These are phyloP conservation scores for Ianthella basta DNA, from an alignment of 37 sponge, comb jelly and placozoan genomes.

Conservation along the genomic window DNA sequence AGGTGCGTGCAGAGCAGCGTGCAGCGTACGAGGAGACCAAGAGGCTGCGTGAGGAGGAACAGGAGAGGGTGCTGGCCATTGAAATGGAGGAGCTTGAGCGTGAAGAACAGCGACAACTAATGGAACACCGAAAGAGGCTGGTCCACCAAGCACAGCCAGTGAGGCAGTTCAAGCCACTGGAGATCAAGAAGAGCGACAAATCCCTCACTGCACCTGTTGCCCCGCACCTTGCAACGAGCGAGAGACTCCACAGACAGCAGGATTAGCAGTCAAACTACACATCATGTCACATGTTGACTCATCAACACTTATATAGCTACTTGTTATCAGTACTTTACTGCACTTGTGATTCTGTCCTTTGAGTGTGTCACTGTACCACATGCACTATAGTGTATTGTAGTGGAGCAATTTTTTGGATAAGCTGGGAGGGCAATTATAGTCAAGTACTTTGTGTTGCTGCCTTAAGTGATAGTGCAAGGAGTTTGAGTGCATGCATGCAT, in stretches of 20 bases:
- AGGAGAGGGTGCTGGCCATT: neutral
- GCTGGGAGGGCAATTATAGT: too few species aligned
- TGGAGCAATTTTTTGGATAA: too few species aligned
- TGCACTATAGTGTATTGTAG: too few species aligned
- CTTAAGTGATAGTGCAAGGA: too few species aligned
- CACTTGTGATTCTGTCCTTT: too few species aligned
- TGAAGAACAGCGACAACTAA: conserved; percentile 50
- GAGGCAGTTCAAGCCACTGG: conserved; percentile 48
- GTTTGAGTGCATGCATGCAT: too few species aligned
- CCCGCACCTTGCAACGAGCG: conserved; percentile 36
- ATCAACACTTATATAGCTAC: too few species aligned
- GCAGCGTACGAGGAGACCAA: conserved; percentile 46
- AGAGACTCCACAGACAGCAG: neutral
- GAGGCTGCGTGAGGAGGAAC: conserved; percentile 5
- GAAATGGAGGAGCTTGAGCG: conserved; percentile 42
- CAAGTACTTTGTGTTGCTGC: too few species aligned
- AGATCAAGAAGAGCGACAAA: conserved; percentile 44
- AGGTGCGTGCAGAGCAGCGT: conserved; percentile 61
- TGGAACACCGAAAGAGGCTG: conserved; percentile 47
- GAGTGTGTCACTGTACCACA: too few species aligned
- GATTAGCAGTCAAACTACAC: too few species aligned
- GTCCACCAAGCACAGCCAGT: conserved; percentile 83
- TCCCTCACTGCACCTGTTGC: conserved; percentile 52
- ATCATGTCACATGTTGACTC: too few species aligned
- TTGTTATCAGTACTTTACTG: too few species aligned